Conservation (phyloP, 1,140 invertebrate species). For the Liolophura sinensis region DNA sequence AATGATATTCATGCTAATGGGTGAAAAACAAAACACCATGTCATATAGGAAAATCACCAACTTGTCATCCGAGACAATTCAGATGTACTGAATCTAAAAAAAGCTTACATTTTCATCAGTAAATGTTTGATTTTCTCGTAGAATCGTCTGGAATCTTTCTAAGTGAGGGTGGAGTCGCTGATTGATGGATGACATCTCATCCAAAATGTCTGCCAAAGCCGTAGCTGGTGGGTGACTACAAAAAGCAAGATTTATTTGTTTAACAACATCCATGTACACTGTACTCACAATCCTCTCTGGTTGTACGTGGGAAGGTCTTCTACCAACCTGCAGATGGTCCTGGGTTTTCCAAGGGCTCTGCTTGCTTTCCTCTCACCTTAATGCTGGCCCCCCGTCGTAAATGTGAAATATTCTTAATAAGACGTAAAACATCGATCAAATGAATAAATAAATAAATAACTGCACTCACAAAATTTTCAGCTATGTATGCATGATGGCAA, state of each 20-base stretch:
- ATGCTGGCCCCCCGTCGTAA: no score
- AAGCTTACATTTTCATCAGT: slow-evolving; percentile 14
- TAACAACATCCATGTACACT: no score
- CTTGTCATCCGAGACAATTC: no score
- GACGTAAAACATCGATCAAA: no score
- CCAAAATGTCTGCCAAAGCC: slow-evolving; percentile 33
- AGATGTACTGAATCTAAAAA: no score
- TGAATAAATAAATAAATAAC: no score
- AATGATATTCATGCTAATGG: no score
- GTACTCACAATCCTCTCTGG: no score
- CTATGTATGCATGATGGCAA: no score
- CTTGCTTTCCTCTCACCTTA: slow-evolving; percentile 13
- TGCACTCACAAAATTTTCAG: no score
- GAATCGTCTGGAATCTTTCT: slow-evolving; percentile 28
- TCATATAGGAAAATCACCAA: no score
- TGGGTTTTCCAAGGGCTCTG: slow-evolving; percentile 6
- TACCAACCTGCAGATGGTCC: slow-evolving; percentile 4
- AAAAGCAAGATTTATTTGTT: slow-evolving; percentile 7
- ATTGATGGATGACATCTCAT: slow-evolving; percentile 34
- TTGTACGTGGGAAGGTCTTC: slow-evolving; percentile 3
- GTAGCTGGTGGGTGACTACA: slow-evolving; percentile 32
- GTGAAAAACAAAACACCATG: neutral
- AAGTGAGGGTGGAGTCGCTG: slow-evolving; percentile 33
- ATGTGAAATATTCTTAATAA: no score
- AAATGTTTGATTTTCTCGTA: slow-evolving; percentile 29